Conservation (phyloP, 1,140 invertebrate genomes). For the Marisa cornuarietis region DNA sequence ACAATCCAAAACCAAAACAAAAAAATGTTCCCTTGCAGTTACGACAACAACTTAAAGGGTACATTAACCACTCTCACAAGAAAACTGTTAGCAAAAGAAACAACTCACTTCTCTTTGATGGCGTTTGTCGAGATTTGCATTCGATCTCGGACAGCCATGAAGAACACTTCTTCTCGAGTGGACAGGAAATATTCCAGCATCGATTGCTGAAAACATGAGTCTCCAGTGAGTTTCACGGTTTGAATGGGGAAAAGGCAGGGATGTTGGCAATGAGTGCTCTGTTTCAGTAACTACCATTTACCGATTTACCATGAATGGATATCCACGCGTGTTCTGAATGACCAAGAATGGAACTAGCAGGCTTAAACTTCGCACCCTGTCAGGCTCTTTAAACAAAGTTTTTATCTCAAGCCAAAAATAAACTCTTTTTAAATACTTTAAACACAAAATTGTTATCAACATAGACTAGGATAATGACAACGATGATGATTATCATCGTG, state of each 20-base stretch:
- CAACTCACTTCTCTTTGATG: slow-evolving; percentile 63
- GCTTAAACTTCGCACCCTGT: too few relatives aligned
- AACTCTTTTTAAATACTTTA: too few relatives aligned
- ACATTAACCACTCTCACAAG: neutral
- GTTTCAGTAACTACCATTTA: neutral
- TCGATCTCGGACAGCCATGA: slow-evolving; percentile 63
- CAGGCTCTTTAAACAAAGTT: too few relatives aligned
- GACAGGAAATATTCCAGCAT: slow-evolving; percentile 63
- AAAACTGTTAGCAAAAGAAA: neutral
- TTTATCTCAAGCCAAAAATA: too few relatives aligned
- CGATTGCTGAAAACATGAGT: slow-evolving; percentile 51
- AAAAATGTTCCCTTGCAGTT: neutral
- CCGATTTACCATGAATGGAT: neutral
- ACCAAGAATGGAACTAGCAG: too few relatives aligned
- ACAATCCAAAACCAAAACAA: neutral
- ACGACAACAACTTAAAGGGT: neutral
- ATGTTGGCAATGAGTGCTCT: neutral
- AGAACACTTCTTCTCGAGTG: slow-evolving; percentile 65
- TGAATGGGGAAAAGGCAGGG: too few relatives aligned
- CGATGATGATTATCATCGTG: too few relatives aligned
- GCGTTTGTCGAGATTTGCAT: slow-evolving; percentile 64
- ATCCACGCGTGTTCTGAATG: too few relatives aligned
- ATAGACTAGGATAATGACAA: too few relatives aligned
- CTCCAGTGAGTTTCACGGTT: neutral
- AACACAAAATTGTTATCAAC: too few relatives aligned